These are phyloP conservation scores for Prolemur simus DNA, from an alignment of 2,113 vertebrate species.

Conservation along the genomic window DNA sequence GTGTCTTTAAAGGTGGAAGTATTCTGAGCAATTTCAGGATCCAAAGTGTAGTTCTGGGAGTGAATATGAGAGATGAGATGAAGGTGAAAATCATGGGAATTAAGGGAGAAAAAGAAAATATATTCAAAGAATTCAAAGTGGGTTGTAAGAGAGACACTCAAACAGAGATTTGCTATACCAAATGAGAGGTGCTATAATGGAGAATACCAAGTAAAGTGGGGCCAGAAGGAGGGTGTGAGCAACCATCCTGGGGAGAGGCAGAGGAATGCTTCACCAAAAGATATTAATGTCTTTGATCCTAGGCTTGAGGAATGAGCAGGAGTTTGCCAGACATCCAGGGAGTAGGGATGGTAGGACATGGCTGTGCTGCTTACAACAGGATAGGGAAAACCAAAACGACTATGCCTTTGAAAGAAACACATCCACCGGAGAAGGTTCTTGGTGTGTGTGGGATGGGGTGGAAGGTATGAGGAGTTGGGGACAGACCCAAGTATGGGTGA, in stretches of 20 bases:
- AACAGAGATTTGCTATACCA: background rate
- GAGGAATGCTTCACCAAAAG: background rate
- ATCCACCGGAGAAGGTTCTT: background rate
- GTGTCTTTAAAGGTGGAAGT: background rate
- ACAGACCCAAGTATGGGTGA: background rate
- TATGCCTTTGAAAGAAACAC: background rate
- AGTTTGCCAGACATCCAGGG: background rate
- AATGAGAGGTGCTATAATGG: background rate
- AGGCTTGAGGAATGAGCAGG: background rate
- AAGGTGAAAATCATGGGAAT: background rate
- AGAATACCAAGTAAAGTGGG: background rate
- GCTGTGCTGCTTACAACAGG: background rate
- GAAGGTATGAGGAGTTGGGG: background rate
- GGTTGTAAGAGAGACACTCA: background rate
- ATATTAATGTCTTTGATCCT: background rate
- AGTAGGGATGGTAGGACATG: background rate
- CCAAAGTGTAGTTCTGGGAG: background rate
- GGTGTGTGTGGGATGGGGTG: background rate
- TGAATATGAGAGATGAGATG: background rate
- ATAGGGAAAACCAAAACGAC: background rate
- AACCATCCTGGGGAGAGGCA: background rate
- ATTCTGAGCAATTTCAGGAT: background rate
- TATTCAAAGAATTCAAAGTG: background rate
- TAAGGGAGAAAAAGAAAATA: slow-evolving; percentile 4
- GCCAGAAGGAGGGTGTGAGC: background rate